Base-by-base conservation (phyloP, 2,113 vertebrate genomes). In the Mellivora capensis region DNA sequence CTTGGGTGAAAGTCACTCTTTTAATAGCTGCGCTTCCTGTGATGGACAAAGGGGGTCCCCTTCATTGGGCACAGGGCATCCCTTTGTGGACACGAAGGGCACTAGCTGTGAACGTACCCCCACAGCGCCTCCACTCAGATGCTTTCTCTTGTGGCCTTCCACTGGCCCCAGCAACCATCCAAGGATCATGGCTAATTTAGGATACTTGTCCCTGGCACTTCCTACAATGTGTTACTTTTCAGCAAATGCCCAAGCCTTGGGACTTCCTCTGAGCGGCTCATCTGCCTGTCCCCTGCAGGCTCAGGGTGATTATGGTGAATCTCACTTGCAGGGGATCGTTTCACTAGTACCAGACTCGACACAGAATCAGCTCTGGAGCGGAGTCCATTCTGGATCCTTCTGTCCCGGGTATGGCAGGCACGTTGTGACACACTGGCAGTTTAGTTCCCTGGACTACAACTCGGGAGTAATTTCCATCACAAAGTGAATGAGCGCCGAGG, bases 381-480 rank as follows among this genome's bases (percentile, higher is more conserved):
- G 18, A 17, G 1, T 42, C 21, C 37, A 1, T 15, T 17, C 31
- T 0, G 4, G 6, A 17, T 14, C 54, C 1, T 14, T 5, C 74
- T 8, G 34, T 25, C 49, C 44, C 61, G 20, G 7, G 1, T 0
- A 1, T 0, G 6, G 27, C 20, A 1, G 6, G 27, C 20, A 1
- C 1, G 0, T 8, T 0, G 4, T 0, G 1, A 7, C 4, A 2
- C 27, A 2, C 0, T 7, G 31, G 31, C 14, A n/a, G 17, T 59
- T 59, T 7, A 2, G n/a, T n/a, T 17, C 31, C 59, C 0, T 11
- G 23, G 13, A 34, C 31, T 67, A 17, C 14, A 34, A 34, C 6
- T 0, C 62, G 1, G 62, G n/a, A 9, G 0, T 81, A 2, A 14
- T 25, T 67, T 59, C 74, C 23, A 20, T 42, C 57, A 8, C 15